Conservation (phyloP, 2,888 invertebrate species). For the Phaonia tiefii region DNA sequence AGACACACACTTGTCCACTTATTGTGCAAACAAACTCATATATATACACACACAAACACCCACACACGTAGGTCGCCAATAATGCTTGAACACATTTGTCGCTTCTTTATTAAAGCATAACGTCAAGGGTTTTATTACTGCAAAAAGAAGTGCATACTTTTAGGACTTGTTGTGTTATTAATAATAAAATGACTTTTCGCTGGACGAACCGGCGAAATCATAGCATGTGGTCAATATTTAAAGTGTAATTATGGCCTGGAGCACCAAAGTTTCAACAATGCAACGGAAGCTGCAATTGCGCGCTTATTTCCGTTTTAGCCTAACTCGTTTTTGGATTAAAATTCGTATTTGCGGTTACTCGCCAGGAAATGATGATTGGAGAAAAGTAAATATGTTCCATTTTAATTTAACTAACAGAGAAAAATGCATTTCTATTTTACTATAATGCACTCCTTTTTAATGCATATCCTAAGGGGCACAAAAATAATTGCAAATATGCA, state of each 20-base stretch:
- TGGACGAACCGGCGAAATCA: slow-evolving; percentile 72
- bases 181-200: slow-evolving; percentile 53
- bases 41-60: too few relatives aligned
- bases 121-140: slow-evolving; percentile 27
- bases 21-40: slow-evolving; percentile 4
- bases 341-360: slow-evolving; percentile 57
- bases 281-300: slow-evolving; percentile 68
- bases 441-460: slow-evolving; percentile 2
- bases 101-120: slow-evolving; percentile 44
- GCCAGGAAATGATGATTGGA: slow-evolving; percentile 10
- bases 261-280: slow-evolving; percentile 68
- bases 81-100: slow-evolving; percentile 15
- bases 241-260: slow-evolving; percentile 80
- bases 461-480: slow-evolving; percentile 40
- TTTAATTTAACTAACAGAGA: slow-evolving; percentile 62
- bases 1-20: slow-evolving; percentile 61
- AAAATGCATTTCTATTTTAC: slow-evolving; percentile 13
- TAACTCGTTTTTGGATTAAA: slow-evolving; percentile 49
- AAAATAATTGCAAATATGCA: slow-evolving; percentile 37
- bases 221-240: slow-evolving; percentile 80
- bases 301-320: slow-evolving; percentile 63
- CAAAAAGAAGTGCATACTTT: slow-evolving; percentile 29
- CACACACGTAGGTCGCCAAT: background rate
- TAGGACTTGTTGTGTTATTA: slow-evolving; percentile 50
- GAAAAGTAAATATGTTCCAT: slow-evolving; percentile 59